Evolutionary conservation across 1,140 invertebrate genomes (phyloP), one percentile per base, ranked within the genome.

Genomic region (Odontomachus brunneus): DNA sequence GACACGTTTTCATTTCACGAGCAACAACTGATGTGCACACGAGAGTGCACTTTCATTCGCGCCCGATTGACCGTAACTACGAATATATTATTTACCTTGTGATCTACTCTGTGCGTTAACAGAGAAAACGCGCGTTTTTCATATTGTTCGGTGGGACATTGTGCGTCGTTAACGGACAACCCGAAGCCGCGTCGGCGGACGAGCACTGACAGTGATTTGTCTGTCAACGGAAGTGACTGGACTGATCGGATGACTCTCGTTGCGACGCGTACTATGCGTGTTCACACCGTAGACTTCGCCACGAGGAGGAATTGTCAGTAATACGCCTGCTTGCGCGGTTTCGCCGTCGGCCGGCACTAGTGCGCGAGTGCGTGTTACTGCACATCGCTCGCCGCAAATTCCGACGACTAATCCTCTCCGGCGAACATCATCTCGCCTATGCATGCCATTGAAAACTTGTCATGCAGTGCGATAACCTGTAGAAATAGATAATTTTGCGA

Each of bases 151-250:
- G 5, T 7, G 29, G 29, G 51, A 24, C 48, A 33, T 33, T 29
- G n/a, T 57, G 7, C 53, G 57, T 48, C 83, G 65, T 81, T 55
- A 5, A 59, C 78, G 73, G 83, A 60, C 73, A 83, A 85, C 72
- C 83, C 83, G 38, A 75, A 5, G 29, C 29, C 29, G 59, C 73
- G 59, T 19, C 49, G 12, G 17, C 51, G 22, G 22, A 19, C 33
- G 75, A 29, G 53, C 49, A 83, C 88, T 84, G 88, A 90, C 90
- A 85, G 88, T 83, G 83, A 89, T 90, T 90, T 84, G 83, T 72
- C 82, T 84, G 86, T 90, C 82, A 88, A 89, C 88, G 90, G 90
- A 90, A 89, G 83, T 88, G 83, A 88, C 84, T 33, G 2, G 29
- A 33, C 29, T 33, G 29, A 33, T 84, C 81, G 88, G 26, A 19